These are phyloP conservation scores for Acleris cristana DNA, from an alignment of 2,888 invertebrate genomes.

Conservation along the genomic window DNA sequence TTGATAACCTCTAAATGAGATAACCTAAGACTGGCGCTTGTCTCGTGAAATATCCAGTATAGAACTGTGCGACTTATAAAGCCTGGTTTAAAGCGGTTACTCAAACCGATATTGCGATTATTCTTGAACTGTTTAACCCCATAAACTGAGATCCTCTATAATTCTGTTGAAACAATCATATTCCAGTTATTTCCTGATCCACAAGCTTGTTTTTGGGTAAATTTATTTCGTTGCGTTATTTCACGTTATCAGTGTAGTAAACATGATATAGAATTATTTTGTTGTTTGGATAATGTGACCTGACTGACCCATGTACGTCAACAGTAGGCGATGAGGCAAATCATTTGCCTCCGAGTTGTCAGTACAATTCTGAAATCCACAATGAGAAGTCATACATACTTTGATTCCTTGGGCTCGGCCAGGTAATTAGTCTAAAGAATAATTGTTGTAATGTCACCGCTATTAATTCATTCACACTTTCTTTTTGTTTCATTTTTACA, in stretches of 20 bases:
- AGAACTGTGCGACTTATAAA: constrained; percentile 10
- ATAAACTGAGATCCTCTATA: constrained; percentile 37
- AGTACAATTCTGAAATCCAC: constrained; percentile 75
- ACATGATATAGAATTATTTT: constrained; percentile 42
- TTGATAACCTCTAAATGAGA: constrained; percentile 33
- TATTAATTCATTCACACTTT: not conserved
- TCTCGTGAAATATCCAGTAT: constrained; percentile 24
- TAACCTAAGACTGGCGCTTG: constrained; percentile 23
- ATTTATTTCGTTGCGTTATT: constrained; percentile 40
- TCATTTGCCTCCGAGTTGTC: constrained; percentile 69
- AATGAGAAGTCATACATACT: constrained; percentile 80
- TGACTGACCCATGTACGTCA: constrained; percentile 76
- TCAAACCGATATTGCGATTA: constrained; percentile 46
- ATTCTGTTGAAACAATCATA: constrained; percentile 43
- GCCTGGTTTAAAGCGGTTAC: constrained; percentile 43
- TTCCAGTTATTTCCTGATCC: constrained; percentile 40
- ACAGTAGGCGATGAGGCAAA: constrained; percentile 82
- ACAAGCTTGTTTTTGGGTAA: constrained; percentile 19
- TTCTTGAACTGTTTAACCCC: constrained; percentile 52
- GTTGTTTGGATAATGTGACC: constrained; percentile 59
- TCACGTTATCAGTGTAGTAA: constrained; percentile 39
- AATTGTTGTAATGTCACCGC: constrained; percentile 27
- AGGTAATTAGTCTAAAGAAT: constrained; percentile 65
- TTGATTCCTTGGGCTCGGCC: constrained; percentile 77
- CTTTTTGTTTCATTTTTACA: constrained; percentile 6